These are phyloP conservation scores for Apeltes quadracus DNA, from an alignment of 2,113 vertebrate genomes.

Conservation along the genomic window DNA sequence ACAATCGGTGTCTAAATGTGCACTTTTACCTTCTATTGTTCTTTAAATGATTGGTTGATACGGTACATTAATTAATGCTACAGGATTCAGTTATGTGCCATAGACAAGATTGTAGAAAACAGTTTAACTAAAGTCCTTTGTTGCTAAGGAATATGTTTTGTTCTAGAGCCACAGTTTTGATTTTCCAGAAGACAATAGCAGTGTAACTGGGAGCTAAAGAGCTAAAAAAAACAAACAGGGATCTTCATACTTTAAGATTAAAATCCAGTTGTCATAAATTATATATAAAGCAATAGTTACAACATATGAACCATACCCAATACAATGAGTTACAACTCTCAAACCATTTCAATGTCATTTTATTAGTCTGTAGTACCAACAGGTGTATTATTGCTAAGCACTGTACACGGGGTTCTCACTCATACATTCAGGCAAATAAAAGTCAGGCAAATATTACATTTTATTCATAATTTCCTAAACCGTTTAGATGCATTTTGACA, in stretches of 20 bases:
- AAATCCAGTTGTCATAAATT: not conserved
- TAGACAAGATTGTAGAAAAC: not conserved
- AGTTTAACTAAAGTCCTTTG: not conserved
- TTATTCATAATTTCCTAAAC: constrained; percentile 47
- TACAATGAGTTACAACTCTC: not conserved
- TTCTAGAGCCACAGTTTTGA: not conserved
- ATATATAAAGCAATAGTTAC: not conserved
- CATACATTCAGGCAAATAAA: not conserved
- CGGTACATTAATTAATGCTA: not conserved
- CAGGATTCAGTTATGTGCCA: not conserved
- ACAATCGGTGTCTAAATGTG: not conserved
- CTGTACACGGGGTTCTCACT: not conserved
- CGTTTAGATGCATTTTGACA: constrained; percentile 24
- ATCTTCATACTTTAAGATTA: too few relatives aligned
- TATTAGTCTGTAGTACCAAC: not conserved
- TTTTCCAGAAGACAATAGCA: not conserved
- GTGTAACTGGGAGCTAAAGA: not conserved
- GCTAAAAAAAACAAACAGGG: too few relatives aligned
- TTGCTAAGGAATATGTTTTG: not conserved
- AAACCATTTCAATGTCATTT: not conserved
- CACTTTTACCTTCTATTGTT: not conserved
- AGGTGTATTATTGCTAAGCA: not conserved
- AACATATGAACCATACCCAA: not conserved
- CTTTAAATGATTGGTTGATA: not conserved
- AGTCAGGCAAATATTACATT: constrained; percentile 38